A percentile compares a stretch with the other conserved stretches of the same genome.
These are phyloP conservation scores for Pelodytes ibericus DNA, from an alignment of 2,797 vertebrate species.

Conservation along the genomic window DNA sequence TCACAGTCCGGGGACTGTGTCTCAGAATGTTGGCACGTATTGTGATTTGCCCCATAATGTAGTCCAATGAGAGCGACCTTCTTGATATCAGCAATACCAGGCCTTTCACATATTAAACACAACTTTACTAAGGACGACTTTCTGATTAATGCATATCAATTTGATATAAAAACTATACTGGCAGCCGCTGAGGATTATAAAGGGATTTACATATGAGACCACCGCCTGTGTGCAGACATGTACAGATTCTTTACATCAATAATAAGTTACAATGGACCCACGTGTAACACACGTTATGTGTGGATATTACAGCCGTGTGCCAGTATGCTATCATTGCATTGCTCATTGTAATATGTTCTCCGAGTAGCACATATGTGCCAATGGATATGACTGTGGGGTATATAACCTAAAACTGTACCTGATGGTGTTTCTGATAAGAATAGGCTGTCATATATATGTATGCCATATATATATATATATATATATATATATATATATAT, in stretches of 20 bases:
- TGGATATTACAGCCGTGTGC: not conserved
- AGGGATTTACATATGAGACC: not conserved
- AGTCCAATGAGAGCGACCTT: too few relatives aligned
- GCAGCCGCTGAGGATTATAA: too few relatives aligned
- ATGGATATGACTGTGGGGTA: not conserved
- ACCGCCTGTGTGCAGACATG: not conserved
- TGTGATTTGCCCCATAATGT: too few relatives aligned
- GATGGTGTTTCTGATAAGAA: not conserved
- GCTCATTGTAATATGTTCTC: not conserved
- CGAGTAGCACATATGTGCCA: not conserved
- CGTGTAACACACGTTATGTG: not conserved
- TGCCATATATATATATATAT: too few relatives aligned
- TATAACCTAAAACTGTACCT: not conserved
- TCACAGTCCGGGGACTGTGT: too few relatives aligned
- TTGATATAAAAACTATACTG: too few relatives aligned
- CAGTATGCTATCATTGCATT: not conserved
- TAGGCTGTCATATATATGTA: not conserved
- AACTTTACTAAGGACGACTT: too few relatives aligned
- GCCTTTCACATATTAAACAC: too few relatives aligned
- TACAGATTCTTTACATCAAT: not conserved
- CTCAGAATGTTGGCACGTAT: too few relatives aligned
- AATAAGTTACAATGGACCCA: not conserved
- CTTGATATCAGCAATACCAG: too few relatives aligned
- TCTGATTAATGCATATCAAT: too few relatives aligned
- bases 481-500: not conserved